phyloP scores from a whole-genome alignment of 2,888 invertebrate genomes.

The Calameuta idolon region DNA sequence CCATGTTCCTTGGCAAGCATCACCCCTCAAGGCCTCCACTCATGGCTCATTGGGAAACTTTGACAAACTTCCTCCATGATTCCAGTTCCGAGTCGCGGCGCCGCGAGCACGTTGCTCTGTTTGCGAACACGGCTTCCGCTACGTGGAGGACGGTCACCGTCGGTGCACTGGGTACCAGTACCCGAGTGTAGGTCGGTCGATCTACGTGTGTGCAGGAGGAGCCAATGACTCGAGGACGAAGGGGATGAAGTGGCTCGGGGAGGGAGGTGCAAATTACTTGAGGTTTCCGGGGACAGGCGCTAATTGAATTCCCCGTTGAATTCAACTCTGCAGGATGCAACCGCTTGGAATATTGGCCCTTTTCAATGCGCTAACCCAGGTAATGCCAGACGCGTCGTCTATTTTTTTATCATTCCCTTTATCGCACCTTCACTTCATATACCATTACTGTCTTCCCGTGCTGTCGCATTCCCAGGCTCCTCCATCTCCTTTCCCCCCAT shows the following conservation, averaged over 20 bases:
- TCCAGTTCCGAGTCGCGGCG: neutral
- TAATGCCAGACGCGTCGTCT: neutral
- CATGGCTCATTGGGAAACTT: neutral
- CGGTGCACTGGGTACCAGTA: neutral
- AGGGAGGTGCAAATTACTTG: slow-evolving; percentile 56
- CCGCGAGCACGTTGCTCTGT: neutral
- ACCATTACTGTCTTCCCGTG: neutral
- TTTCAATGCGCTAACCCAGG: slow-evolving; percentile 37
- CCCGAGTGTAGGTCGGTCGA: neutral
- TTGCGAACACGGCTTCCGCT: neutral
- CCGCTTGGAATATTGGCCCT: slow-evolving; percentile 58
- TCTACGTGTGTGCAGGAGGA: neutral
- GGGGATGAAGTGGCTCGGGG: neutral
- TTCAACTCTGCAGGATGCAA: slow-evolving; percentile 54
- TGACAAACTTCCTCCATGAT: neutral
- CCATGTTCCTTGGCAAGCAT: neutral
- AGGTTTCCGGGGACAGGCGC: slow-evolving; percentile 63
- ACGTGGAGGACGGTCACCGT: neutral
- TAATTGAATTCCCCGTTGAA: slow-evolving; percentile 64
- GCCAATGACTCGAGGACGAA: neutral
- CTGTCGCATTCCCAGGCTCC: neutral
- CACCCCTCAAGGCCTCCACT: neutral
- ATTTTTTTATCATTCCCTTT: neutral
- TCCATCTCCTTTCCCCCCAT: neutral
- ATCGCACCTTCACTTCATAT: neutral